Conservation (phyloP, 2,113 vertebrate species). For the Hippocampus barbouri region DNA sequence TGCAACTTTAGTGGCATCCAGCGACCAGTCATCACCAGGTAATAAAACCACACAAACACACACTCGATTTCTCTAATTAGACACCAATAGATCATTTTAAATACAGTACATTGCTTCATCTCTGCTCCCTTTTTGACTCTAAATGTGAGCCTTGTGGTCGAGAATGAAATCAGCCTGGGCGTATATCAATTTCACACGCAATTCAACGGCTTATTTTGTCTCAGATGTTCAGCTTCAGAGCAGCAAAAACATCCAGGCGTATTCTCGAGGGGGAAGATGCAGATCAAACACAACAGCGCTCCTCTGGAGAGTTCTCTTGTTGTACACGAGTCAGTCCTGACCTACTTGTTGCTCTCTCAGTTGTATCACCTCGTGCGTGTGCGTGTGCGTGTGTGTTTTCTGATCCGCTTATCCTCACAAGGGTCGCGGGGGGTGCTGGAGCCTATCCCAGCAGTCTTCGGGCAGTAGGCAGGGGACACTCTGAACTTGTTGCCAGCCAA, state of each 20-base stretch:
- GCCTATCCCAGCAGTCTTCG: no score
- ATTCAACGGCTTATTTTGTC: conserved; percentile 1
- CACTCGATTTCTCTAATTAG: no score
- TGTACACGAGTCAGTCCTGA: conserved; percentile 46
- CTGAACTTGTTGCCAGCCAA: no score
- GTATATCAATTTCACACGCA: neutral
- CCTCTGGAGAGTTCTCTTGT: conserved; percentile 37
- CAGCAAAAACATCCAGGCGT: conserved; percentile 14
- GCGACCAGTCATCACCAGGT: conserved; percentile 93
- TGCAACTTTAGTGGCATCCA: conserved; percentile 87
- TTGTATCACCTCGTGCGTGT: conserved; percentile 7
- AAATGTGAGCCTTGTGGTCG: neutral
- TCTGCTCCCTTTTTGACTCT: neutral
- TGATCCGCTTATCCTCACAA: no score
- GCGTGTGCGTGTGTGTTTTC: neutral
- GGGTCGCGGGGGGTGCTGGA: no score
- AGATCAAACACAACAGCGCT: conserved; percentile 50
- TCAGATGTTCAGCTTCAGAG: conserved; percentile 7
- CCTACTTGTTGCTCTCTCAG: conserved; percentile 6
- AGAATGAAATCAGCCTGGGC: neutral
- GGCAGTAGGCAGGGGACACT: no score
- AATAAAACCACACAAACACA: conserved; percentile 25
- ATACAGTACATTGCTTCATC: neutral
- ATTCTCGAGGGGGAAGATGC: conserved; percentile 34
- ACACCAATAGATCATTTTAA: neutral